Percentiles rank a stretch among this genome's conserved stretches.
phyloP scores from a whole-genome alignment of 1,140 invertebrate species.

The Planococcus citri region DNA sequence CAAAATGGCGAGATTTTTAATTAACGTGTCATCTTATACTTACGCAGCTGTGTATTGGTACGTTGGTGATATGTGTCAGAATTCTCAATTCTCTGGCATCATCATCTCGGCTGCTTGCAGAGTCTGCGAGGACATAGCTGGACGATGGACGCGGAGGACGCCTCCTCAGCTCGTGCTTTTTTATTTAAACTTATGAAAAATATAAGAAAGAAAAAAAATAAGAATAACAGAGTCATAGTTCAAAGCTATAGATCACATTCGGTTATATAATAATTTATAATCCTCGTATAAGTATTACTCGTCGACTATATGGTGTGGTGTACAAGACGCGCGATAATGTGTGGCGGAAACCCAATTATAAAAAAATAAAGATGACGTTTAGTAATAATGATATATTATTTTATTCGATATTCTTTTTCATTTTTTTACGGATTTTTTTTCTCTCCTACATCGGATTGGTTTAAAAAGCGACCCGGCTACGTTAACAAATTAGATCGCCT shows the following conservation, averaged over 20 bases:
- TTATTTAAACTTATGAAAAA: no score
- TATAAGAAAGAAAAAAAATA: not conserved
- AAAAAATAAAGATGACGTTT: not conserved
- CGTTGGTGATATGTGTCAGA: no score
- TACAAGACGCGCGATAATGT: not conserved
- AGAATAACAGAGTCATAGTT: not conserved
- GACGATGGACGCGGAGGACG: no score
- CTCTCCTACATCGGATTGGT: no score
- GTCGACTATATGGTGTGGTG: no score
- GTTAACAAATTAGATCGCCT: not conserved
- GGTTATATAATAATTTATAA: not conserved
- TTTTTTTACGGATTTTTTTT: not conserved
- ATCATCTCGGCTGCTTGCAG: no score
- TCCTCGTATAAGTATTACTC: not conserved
- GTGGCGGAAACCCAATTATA: conserved; percentile 2
- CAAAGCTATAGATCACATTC: conserved; percentile 6
- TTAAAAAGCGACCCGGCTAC: not conserved
- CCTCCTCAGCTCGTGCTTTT: no score
- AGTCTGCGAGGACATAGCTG: no score
- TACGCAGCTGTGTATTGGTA: no score
- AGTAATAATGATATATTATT: conserved; percentile 3
- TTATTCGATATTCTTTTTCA: not conserved
- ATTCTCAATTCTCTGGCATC: no score
- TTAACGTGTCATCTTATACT: no score
- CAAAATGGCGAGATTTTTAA: no score